Percentiles rank a stretch among this genome's conserved stretches.
phyloP scores from a whole-genome alignment of 2,113 vertebrate genomes.

The Tricholaema leucomelas region DNA sequence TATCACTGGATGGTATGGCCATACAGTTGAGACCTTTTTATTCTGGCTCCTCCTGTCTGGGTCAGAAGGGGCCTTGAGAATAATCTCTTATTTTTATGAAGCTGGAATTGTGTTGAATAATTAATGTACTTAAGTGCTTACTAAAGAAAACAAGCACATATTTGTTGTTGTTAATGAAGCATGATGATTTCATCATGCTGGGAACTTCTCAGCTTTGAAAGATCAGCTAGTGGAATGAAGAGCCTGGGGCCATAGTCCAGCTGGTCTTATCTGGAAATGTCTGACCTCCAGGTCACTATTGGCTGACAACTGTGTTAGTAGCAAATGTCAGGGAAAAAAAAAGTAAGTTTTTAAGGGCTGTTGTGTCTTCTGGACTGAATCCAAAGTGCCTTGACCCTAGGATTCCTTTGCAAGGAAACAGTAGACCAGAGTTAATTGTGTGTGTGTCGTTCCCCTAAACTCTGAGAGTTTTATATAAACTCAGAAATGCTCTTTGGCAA shows the following conservation, averaged over 20 bases:
- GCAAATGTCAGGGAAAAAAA: neutral
- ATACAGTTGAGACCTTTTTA: neutral
- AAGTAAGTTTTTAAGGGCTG: neutral
- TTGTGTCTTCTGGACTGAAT: neutral
- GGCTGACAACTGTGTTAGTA: neutral
- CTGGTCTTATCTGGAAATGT: conserved; percentile 3
- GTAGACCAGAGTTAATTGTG: neutral
- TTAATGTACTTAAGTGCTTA: neutral
- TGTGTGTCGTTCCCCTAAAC: neutral
- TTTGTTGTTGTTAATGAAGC: conserved; percentile 5
- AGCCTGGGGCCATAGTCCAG: neutral
- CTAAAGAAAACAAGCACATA: neutral
- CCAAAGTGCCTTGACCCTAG: neutral
- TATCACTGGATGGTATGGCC: neutral
- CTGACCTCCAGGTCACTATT: neutral
- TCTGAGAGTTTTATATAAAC: neutral
- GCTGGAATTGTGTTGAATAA: neutral
- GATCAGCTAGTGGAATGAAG: neutral
- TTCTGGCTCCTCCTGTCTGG: neutral
- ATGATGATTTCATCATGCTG: neutral
- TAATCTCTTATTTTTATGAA: neutral
- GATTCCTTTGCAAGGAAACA: neutral
- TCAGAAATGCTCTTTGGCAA: neutral
- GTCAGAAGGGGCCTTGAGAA: neutral
- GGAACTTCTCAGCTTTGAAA: neutral